phyloP scores from a whole-genome alignment of 2,888 invertebrate species.

The Anarsia innoxiella region DNA sequence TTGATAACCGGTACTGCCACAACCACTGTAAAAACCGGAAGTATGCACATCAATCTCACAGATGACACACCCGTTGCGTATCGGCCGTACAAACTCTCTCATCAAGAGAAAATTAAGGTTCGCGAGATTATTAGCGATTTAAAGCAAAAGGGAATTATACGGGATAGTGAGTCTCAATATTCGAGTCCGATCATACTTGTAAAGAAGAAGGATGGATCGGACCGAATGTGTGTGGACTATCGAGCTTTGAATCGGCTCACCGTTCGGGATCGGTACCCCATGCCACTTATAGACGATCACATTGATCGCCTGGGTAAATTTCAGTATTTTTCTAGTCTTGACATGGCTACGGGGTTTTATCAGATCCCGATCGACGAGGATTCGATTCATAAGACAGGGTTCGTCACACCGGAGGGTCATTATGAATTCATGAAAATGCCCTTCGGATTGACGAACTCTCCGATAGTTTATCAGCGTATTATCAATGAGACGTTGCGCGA shows the following conservation, averaged over 20 bases:
- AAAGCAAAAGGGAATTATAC: constrained; percentile 9
- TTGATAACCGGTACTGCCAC: constrained; percentile 1
- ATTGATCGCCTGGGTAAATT: constrained; percentile 5
- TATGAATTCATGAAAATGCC: constrained; percentile 17
- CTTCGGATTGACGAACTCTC: constrained; percentile 16
- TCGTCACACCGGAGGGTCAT: constrained; percentile 17
- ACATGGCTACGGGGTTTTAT: constrained; percentile 13
- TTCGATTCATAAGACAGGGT: constrained; percentile 11
- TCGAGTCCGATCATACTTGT: constrained; percentile 24
- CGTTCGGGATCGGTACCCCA: constrained; percentile 8
- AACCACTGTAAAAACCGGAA: not conserved
- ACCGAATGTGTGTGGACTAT: constrained; percentile 10
- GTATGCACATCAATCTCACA: constrained; percentile 2
- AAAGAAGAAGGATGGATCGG: constrained; percentile 18
- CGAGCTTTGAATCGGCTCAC: constrained; percentile 5
- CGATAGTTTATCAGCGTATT: constrained; percentile 18
- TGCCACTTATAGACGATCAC: constrained; percentile 10
- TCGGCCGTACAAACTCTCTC: constrained; percentile 7
- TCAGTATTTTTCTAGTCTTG: constrained; percentile 5
- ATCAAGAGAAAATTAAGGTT: constrained; percentile 7
- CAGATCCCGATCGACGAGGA: constrained; percentile 10
- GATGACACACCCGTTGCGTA: constrained; percentile 6
- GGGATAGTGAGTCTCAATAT: constrained; percentile 19
- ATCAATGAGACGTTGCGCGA: constrained; percentile 16
- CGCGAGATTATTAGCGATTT: constrained; percentile 10